Evolutionary conservation across 2,888 invertebrate species (phyloP), one percentile per base, ranked within the genome.

Genomic region (Tinea semifulvella): DNA sequence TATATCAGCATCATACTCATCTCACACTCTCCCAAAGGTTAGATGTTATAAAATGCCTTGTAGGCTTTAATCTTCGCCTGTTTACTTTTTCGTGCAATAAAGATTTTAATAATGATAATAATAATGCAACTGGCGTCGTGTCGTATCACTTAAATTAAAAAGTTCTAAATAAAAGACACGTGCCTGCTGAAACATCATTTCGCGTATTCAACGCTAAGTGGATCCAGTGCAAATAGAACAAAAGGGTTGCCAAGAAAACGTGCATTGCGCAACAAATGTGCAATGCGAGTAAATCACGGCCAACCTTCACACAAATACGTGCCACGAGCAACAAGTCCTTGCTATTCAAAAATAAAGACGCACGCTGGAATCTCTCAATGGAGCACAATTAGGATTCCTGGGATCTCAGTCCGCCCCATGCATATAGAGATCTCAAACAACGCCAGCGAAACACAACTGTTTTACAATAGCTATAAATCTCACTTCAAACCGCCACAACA

Each of bases 371-470:
- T 68, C 62, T 68, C 70, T 75, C 69, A 75, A 74, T 73, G 73
- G 68, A 63, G 57, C 56, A 72, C 74, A 76, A 77, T 79, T 77
- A 79, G 76, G 63, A 77, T 76, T 79, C 75, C 54, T 53, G 55
- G 66, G 64, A 58, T 61, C 61, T 57, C 51, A 48, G 55, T 59
- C 63, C 22, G 19, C 36, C 36, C 16, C 18, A 36, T 18, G 18
- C 18, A 36, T 36, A 36, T 18, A 36, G 36, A 31, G 31, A 31
- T 31, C 36, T 18, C 17, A 14, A 6, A 36, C 49, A 10, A 49
- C 53, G 55, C 53, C 57, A 55, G 57, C 62, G 60, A 70, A 61
- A 64, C 60, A 56, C 61, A 61, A 63, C 69, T 64, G 64, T 71
- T 66, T 64, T 62, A 60, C 67, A 61, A 62, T 59, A 51, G 53